Conservation (phyloP, 92 coral and sea anemone species). For the Zoanthus sansibaricus region DNA sequence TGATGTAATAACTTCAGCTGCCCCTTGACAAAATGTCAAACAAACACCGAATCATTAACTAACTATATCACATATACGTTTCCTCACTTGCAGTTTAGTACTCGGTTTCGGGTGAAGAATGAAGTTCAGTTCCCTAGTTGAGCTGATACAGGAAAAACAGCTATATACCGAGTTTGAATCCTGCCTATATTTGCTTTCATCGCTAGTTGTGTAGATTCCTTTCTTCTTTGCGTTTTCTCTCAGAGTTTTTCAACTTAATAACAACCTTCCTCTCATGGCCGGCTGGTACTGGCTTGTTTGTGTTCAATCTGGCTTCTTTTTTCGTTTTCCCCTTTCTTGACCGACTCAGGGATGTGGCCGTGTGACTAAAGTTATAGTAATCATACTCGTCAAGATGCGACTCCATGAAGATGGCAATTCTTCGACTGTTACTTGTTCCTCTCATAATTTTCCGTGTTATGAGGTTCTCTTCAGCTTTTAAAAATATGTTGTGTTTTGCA, state of each 20-base stretch:
- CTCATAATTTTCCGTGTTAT: slow-evolving; percentile 51
- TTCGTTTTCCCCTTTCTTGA: slow-evolving; percentile 89
- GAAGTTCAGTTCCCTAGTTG: background rate
- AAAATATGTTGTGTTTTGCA: background rate
- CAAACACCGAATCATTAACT: too few relatives aligned
- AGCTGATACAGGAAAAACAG: background rate
- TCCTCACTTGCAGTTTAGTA: background rate
- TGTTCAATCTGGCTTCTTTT: slow-evolving; percentile 84
- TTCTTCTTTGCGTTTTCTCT: slow-evolving; percentile 70
- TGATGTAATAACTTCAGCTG: too few relatives aligned
- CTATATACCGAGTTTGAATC: background rate
- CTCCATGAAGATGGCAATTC: slow-evolving; percentile 63
- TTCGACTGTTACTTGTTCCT: slow-evolving; percentile 71
- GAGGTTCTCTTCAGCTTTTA: background rate
- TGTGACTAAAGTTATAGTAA: slow-evolving; percentile 76
- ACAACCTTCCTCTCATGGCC: slow-evolving; percentile 90
- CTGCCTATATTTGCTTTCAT: background rate
- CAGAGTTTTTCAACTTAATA: slow-evolving; percentile 82
- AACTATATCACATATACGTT: too few relatives aligned
- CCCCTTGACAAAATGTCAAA: too few relatives aligned
- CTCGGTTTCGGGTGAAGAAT: background rate
- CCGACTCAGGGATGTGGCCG: slow-evolving; percentile 57
- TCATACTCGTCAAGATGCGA: slow-evolving; percentile 87
- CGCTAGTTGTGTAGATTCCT: too few relatives aligned
- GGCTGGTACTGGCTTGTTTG: slow-evolving; percentile 85